Evolutionary conservation across 2,113 vertebrate genomes (phyloP), one percentile per base, ranked within the genome.

Genomic region (Nyctereutes procyonoides): DNA sequence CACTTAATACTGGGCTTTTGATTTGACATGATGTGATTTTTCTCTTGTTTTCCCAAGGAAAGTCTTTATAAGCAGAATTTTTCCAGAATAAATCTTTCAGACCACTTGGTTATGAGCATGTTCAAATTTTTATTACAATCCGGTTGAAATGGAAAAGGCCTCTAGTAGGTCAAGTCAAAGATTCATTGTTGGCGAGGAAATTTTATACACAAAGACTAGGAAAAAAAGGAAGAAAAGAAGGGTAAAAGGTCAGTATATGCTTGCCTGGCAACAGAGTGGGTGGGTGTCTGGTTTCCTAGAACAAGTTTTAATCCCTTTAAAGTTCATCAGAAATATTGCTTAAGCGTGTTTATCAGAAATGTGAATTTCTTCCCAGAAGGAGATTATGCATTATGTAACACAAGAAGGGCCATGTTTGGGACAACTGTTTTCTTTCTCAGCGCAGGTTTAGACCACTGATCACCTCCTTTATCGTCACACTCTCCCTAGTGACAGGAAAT

Each of bases 51-150:
- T 84, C 28, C 16, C 43, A 43, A 74, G 77, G 48, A 86, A 77
- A 67, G 30, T 15, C 16, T 8, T 8, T 38, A 94, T 63, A 30
- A 93, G n/a, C 17, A 74, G 19, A 55, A 87, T 91, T 96, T 96
- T 94, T 90, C 58, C 60, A 87, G 97, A 94, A 88, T 53, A 88
- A 95, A 85, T 71, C 71, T 63, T 63, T 77, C 35, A 16, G 32
- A 55, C 51, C 43, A 53, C 17, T 77, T 92, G 87, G 53, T 81
- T 35, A 90, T 13, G 30, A 92, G 35, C 74, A 22, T 8, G 28
- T 88, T 94, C 91, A 65, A 89, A 62, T 53, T 88, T 90, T 62
- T 86, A 95, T 65, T 77, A 77, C 4, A 71, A 56, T 88, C n/a
- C 58, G 94, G 60, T 58, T 56, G 43, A 93, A 93, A 90, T 56